Evolutionary conservation across 2,797 vertebrate species (phyloP).

Genomic region (Phataginus tetradactyla): DNA sequence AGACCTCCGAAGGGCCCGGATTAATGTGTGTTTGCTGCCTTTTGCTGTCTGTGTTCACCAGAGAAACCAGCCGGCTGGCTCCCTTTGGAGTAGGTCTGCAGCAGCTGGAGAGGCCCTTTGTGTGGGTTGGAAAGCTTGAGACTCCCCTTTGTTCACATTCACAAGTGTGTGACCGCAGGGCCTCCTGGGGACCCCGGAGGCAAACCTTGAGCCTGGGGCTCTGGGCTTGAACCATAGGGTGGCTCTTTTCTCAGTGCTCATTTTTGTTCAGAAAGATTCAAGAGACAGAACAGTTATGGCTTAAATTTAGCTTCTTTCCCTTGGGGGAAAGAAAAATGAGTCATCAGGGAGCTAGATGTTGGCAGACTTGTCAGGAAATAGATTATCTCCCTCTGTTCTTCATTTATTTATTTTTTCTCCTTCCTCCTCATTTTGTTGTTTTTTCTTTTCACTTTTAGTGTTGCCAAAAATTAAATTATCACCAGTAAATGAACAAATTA

Average conservation of each 20-base stretch:
- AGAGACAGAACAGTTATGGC: neutral
- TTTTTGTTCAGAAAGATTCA: slow-evolving; percentile 36
- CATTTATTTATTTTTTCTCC: neutral
- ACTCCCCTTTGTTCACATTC: neutral
- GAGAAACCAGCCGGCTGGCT: neutral
- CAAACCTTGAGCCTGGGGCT: neutral
- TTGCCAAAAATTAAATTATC: slow-evolving; percentile 38
- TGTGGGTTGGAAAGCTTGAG: neutral
- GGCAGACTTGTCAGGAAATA: neutral
- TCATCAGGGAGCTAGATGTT: neutral
- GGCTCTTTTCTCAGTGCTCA: neutral
- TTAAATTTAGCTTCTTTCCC: neutral
- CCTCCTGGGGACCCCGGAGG: neutral
- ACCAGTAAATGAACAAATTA: slow-evolving; percentile 26
- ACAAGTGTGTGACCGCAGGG: rapidly evolving
- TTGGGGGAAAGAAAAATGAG: neutral
- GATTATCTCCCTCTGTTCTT: neutral
- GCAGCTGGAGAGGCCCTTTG: neutral
- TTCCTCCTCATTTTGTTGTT: neutral
- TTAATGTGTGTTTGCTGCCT: neutral
- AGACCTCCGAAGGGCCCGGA: neutral
- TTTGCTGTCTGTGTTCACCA: neutral
- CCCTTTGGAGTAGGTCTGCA: neutral
- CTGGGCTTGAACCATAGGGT: neutral
- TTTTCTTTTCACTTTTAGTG: neutral